phyloP scores from a whole-genome alignment of 2,888 invertebrate species.

The Petrophora chlorosata region DNA sequence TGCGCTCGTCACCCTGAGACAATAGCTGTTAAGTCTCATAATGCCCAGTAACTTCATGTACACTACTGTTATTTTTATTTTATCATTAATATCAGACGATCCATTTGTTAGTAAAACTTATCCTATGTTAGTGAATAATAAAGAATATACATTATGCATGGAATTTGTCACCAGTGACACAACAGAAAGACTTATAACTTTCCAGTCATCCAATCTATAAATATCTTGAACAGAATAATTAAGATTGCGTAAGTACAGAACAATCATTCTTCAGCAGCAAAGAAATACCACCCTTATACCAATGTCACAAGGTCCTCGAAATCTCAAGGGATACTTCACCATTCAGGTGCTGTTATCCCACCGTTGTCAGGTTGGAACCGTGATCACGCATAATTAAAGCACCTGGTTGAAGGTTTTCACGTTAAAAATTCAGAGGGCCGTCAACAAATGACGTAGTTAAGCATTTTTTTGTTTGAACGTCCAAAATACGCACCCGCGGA shows the following conservation, averaged over 20 bases:
- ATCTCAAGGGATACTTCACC: not conserved
- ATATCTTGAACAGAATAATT: not conserved
- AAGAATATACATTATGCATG: too few relatives aligned
- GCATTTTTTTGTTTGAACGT: conserved; percentile 6
- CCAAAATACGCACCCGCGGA: too few relatives aligned
- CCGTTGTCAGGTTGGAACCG: conserved; percentile 33
- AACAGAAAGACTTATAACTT: too few relatives aligned
- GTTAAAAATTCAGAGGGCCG: conserved; percentile 24
- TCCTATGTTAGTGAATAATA: too few relatives aligned
- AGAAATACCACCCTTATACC: not conserved
- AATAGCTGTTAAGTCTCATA: too few relatives aligned
- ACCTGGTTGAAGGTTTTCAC: conserved; percentile 20
- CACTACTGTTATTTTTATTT: too few relatives aligned
- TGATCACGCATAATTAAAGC: conserved; percentile 38
- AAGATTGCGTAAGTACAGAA: not conserved
- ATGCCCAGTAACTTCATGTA: too few relatives aligned
- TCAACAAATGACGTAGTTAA: conserved; percentile 18
- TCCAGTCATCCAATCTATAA: too few relatives aligned
- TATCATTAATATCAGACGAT: too few relatives aligned
- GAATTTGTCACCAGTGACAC: too few relatives aligned
- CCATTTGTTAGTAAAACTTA: too few relatives aligned
- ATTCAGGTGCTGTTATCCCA: conserved; percentile 26
- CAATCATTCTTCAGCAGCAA: not conserved
- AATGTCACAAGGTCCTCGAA: not conserved
- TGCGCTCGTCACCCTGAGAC: too few relatives aligned